These are phyloP conservation scores for Calliphora vicina DNA, from an alignment of 1,140 invertebrate genomes.

Conservation along the genomic window DNA sequence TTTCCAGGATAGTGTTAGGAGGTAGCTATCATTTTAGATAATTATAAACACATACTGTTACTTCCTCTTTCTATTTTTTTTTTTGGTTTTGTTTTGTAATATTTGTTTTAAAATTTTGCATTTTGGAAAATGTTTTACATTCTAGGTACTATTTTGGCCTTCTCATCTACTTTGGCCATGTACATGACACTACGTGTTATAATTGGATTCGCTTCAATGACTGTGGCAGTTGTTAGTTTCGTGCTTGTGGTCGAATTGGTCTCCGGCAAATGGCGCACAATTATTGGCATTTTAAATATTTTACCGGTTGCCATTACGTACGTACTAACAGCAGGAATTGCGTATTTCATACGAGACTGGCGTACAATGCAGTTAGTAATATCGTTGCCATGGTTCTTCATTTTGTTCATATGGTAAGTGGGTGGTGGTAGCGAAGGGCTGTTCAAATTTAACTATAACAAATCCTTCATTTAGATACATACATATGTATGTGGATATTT, in stretches of 20 bases:
- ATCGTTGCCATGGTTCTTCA: slow-evolving; percentile 72
- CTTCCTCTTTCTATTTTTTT: too few relatives aligned
- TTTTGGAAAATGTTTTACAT: too few relatives aligned
- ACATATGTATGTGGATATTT: neutral
- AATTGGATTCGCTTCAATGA: slow-evolving; percentile 72
- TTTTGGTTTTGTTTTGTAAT: too few relatives aligned
- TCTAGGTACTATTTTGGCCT: slow-evolving; percentile 69
- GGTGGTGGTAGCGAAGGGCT: neutral
- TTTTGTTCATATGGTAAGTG: slow-evolving; percentile 71
- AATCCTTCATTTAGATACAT: neutral
- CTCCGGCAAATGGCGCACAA: slow-evolving; percentile 75
- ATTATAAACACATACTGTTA: too few relatives aligned
- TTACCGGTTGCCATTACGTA: slow-evolving; percentile 76
- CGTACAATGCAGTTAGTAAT: slow-evolving; percentile 74
- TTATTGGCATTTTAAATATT: slow-evolving; percentile 76
- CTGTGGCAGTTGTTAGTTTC: slow-evolving; percentile 76
- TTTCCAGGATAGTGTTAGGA: too few relatives aligned
- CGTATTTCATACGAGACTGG: slow-evolving; percentile 74
- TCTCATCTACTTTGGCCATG: slow-evolving; percentile 71
- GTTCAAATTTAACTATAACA: neutral
- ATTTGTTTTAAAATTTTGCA: too few relatives aligned
- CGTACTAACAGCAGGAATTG: slow-evolving; percentile 73
- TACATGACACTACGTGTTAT: slow-evolving; percentile 71
- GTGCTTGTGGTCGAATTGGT: slow-evolving; percentile 76
- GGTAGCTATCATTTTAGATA: too few relatives aligned